Base-by-base conservation (phyloP, 2,888 invertebrate species). In the Hypomecis punctinalis region DNA sequence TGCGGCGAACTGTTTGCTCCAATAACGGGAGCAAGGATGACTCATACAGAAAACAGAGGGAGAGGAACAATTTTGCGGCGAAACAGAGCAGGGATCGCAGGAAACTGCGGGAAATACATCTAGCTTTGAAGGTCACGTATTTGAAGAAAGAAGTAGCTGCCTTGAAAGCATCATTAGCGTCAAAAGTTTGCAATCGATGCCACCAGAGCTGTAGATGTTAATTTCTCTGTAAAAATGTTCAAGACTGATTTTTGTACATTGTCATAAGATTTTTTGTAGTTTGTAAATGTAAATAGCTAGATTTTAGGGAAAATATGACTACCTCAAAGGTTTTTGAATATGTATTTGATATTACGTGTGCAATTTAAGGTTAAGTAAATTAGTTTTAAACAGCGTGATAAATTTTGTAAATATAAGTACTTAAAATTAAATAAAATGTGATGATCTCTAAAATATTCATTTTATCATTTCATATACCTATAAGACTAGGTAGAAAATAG, bases 41-140 rank as follows among this genome's bases (percentile, higher is more conserved):
- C 4, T 95, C 96, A 0, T 99, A 99, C 82, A 96, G 96, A 92
- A 98, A 97, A 76, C 95, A 98, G 61, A 91, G 99, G 8, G 94
- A 97, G 71, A 97, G 98, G 81, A 99, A 99, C 85, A 99, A 99
- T 84, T 97, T 96, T 69, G 99, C 99, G 0, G 99, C 99, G 0
- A 99, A 99, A 86, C 94, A 98, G 74, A 98, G 98, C 0, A 94
- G 99, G 4, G 99, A 99, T 79, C 95, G 98, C 0, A 93, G 99
- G 64, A 94, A 98, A 74, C 95, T 97, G 48, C 97, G 98, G 76
- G 99, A 99, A 84, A 98, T 99, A 74, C 98, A 98, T 78, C 96
- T 98, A 43, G 97, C 98, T 0, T 95, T 98, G 46, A 94, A 98
- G 62, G 97, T 98, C 0, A 96, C 97, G 0, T 97, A 96, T 76